A percentile compares a stretch with the other conserved stretches of the same genome.
phyloP scores from a whole-genome alignment of 2,113 vertebrate species.

The Elachura formosa region DNA sequence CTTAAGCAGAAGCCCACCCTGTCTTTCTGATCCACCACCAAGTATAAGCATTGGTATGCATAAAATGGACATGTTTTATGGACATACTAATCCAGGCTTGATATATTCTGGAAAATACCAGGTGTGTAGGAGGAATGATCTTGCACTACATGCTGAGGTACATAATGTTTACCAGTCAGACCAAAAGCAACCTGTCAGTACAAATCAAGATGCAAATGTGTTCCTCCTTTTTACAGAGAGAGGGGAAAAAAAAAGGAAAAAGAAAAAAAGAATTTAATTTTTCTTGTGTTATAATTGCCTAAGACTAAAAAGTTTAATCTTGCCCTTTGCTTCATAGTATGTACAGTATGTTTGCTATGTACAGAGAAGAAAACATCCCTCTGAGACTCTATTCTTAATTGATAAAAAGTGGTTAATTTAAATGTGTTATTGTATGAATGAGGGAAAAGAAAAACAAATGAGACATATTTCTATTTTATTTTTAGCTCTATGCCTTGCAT shows the following conservation, averaged over 20 bases:
- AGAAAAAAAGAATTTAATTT: background rate
- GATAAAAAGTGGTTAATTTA: background rate
- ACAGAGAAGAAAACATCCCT: background rate
- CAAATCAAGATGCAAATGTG: background rate
- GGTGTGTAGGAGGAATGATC: background rate
- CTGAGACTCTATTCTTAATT: background rate
- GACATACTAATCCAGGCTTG: background rate
- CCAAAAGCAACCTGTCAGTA: background rate
- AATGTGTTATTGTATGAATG: background rate
- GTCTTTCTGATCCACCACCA: background rate
- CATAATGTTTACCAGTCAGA: background rate
- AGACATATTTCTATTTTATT: background rate
- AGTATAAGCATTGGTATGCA: background rate
- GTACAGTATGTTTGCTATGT: background rate
- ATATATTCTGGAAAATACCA: background rate
- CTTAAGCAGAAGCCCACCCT: background rate
- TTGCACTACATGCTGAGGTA: background rate
- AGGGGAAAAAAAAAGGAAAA: no score
- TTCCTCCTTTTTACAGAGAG: background rate
- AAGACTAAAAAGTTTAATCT: background rate
- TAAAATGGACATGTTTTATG: fast-evolving
- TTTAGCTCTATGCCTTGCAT: background rate
- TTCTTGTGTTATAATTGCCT: background rate
- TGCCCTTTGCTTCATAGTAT: background rate
- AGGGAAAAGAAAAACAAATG: background rate